Percentiles rank a stretch among this genome's conserved stretches.
Evolutionary conservation across 2,113 vertebrate species (phyloP).

Genomic region (Nothocercus julius): DNA sequence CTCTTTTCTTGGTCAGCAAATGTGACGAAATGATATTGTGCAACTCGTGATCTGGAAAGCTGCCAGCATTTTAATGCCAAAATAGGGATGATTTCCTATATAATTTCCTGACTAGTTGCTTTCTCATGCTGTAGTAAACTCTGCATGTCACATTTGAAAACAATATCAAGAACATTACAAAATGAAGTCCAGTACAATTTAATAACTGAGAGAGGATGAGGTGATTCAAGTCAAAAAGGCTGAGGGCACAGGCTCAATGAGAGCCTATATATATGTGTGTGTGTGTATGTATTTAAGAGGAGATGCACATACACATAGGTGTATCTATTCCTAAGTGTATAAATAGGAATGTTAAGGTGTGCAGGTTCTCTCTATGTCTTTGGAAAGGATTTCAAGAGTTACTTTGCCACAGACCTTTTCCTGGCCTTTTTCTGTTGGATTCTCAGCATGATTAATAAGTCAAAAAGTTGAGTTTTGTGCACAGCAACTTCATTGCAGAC

Average conservation of each 20-base stretch:
- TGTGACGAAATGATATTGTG: neutral
- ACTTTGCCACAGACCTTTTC: neutral
- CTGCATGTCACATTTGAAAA: neutral
- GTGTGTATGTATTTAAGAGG: neutral
- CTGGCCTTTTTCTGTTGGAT: neutral
- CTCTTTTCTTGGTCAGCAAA: neutral
- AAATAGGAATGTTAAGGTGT: neutral
- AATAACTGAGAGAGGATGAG: neutral
- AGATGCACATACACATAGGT: neutral
- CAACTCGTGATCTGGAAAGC: neutral
- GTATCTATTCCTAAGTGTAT: neutral
- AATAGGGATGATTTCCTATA: neutral
- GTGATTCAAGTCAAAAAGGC: neutral
- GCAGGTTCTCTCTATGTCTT: neutral
- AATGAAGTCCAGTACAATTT: fast-evolving
- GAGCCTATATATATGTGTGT: neutral
- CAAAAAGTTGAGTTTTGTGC: neutral
- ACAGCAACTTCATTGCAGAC: neutral
- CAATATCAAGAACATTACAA: fast-evolving
- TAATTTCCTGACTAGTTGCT: neutral
- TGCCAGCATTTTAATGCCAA: neutral
- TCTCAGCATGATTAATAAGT: neutral
- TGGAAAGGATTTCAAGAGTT: neutral
- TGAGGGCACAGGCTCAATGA: neutral
- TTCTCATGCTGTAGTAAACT: neutral